A percentile compares a stretch with the other conserved stretches of the same genome.
Evolutionary conservation across 2,888 invertebrate genomes (phyloP).

Genomic region (Pegoplata infirma): DNA sequence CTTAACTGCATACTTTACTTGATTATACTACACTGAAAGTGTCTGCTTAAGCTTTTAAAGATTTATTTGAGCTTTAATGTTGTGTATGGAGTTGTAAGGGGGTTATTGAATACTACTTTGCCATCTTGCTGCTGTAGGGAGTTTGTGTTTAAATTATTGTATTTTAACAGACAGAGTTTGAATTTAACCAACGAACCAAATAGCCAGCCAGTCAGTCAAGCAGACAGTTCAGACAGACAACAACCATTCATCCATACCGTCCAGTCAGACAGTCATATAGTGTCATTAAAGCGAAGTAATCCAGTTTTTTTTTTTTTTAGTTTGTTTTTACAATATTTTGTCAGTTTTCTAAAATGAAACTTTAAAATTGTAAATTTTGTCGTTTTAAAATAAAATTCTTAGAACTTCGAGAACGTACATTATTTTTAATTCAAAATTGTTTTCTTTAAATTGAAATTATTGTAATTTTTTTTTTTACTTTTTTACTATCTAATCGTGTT

Average conservation of each 20-base stretch:
- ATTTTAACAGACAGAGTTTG: conserved; percentile 15
- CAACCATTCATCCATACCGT: conserved; percentile 64
- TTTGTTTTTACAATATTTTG: conserved; percentile 48
- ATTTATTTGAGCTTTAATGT: background rate
- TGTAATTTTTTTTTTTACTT: background rate
- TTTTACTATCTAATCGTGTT: background rate
- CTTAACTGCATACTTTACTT: too few relatives aligned
- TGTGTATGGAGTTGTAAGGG: background rate
- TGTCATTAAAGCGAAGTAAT: conserved; percentile 71
- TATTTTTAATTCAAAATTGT: background rate
- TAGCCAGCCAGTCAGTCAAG: conserved; percentile 37
- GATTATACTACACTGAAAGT: too few relatives aligned
- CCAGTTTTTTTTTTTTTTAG: conserved; percentile 66
- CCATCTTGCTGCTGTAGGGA: conserved; percentile 37
- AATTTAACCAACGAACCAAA: conserved; percentile 37
- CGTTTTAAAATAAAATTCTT: background rate
- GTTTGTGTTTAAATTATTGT: conserved; percentile 13
- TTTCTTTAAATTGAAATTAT: background rate
- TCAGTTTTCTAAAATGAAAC: conserved; percentile 32
- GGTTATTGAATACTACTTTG: background rate
- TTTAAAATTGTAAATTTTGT: background rate
- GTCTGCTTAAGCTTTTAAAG: background rate
- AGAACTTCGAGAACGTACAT: background rate
- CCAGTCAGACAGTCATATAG: conserved; percentile 71
- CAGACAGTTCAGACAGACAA: conserved; percentile 31